Evolutionary conservation across 2,888 invertebrate genomes (phyloP).

Genomic region (Pantelozetes paolii): DNA sequence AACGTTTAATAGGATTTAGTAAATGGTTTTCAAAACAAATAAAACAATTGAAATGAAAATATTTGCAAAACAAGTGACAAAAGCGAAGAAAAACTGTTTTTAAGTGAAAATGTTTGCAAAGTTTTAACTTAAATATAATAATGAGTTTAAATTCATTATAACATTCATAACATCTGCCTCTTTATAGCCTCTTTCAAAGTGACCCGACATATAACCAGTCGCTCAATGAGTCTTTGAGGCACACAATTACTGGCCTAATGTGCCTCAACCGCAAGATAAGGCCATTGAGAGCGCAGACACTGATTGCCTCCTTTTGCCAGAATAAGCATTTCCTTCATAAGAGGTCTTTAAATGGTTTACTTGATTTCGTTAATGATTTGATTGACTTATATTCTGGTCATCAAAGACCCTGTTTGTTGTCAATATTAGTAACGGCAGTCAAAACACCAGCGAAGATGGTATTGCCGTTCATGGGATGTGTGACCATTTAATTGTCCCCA

Average conservation of each 20-base stretch:
- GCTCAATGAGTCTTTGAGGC: not conserved
- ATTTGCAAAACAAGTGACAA: too few species aligned
- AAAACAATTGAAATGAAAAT: too few species aligned
- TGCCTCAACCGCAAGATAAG: conserved; percentile 1
- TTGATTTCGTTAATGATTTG: conserved; percentile 18
- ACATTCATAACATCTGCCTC: too few species aligned
- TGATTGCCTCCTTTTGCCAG: not conserved
- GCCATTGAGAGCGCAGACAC: not conserved
- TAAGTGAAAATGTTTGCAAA: not conserved
- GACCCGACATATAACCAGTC: not conserved
- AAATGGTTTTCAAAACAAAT: too few species aligned
- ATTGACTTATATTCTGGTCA: not conserved
- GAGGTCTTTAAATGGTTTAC: not conserved
- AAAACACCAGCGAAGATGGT: too few species aligned
- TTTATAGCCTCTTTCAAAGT: not conserved
- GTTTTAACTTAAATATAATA: not conserved
- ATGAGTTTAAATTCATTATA: conserved; percentile 1
- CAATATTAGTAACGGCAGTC: not conserved
- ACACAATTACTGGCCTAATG: conserved; percentile 19
- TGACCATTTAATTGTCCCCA: not conserved
- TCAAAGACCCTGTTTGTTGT: not conserved
- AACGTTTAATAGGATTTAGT: too few species aligned
- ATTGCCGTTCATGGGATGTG: not conserved
- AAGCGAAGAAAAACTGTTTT: not conserved
- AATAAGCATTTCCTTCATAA: conserved; percentile 5